Percentiles rank a stretch among this genome's conserved stretches.
These are phyloP conservation scores for Eulemur rubriventer DNA, from an alignment of 2,797 vertebrate genomes.

Conservation along the genomic window DNA sequence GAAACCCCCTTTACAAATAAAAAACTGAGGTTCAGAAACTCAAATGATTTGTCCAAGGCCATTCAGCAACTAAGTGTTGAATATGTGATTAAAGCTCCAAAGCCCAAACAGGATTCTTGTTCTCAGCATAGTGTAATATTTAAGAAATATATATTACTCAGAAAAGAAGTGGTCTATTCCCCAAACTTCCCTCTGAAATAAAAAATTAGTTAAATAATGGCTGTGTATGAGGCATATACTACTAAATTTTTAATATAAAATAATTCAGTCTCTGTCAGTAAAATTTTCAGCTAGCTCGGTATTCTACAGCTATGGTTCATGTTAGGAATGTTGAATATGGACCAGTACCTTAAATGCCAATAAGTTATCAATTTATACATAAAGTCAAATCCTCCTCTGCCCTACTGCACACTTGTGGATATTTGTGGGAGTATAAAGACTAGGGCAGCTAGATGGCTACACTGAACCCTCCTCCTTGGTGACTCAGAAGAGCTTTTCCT, in stretches of 20 bases:
- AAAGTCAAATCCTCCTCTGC: not conserved
- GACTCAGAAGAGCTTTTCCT: not conserved
- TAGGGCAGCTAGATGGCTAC: not conserved
- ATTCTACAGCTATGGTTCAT: not conserved
- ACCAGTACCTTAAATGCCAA: not conserved
- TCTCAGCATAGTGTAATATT: not conserved
- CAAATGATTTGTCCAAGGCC: not conserved
- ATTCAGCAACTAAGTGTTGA: conserved; percentile 10
- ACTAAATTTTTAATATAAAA: not conserved
- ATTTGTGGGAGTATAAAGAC: not conserved
- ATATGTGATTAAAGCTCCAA: not conserved
- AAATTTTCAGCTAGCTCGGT: not conserved
- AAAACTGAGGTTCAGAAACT: not conserved
- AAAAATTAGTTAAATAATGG: not conserved
- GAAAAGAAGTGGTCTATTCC: not conserved
- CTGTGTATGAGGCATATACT: not conserved
- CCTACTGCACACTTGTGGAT: not conserved
- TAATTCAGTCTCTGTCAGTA: not conserved
- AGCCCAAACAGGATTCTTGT: not conserved
- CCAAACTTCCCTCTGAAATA: not conserved
- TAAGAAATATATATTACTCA: not conserved
- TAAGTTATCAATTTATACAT: not conserved
- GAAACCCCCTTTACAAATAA: not conserved
- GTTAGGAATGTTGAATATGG: not conserved
- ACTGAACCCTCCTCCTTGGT: not conserved